Evolutionary conservation across 2,888 invertebrate species (phyloP), one percentile per base, ranked within the genome.

Genomic region (Isotomurus palustris): DNA sequence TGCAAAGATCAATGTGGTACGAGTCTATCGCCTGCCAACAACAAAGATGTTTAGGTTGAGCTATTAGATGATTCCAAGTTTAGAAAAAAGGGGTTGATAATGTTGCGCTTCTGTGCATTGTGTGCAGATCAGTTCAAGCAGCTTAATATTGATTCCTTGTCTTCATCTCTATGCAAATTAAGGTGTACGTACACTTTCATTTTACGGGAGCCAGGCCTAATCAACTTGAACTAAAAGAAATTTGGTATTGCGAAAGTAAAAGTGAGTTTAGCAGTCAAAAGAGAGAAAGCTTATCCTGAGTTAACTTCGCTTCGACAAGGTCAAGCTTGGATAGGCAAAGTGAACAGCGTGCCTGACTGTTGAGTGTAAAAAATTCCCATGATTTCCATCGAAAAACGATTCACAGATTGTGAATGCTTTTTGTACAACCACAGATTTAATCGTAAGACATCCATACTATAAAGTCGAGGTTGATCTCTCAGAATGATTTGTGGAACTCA

Each of bases 1-100:
- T 56, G 65, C 65, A 65, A 65, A 65, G 65, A 65, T 65, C 65
- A 65, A 53, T 56, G 54, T 62, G 62, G 62, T 65, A 60, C 65
- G 57, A 21, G 43, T 17, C 12, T 21, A 43, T 24, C 43, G 25
- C 29, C 35, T 27, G 19, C 40, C 27, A 50, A 38, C 50, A 38
- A 50, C 35, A 38, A 50, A 14, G 22, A 14, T 38, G 14, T 22
- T 43, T 40, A 50, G 36, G 36, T 50, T 38, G 50, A 36, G 38
- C 36, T n/a, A n/a, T n/a, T 50, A 38, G 50, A 21, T 38, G 50
- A 50, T 6, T 50, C 22, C 19, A 43, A 43, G 43, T 19, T 43
- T 43, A 12, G 19, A 43, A 43, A 40, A 43, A 43, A 43, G 43
- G 43, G 43, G 43, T 22, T 43, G 43, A 24, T 8, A 43, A 43